Conservation (phyloP, 2,113 vertebrate species). For the Chrysemys picta region DNA sequence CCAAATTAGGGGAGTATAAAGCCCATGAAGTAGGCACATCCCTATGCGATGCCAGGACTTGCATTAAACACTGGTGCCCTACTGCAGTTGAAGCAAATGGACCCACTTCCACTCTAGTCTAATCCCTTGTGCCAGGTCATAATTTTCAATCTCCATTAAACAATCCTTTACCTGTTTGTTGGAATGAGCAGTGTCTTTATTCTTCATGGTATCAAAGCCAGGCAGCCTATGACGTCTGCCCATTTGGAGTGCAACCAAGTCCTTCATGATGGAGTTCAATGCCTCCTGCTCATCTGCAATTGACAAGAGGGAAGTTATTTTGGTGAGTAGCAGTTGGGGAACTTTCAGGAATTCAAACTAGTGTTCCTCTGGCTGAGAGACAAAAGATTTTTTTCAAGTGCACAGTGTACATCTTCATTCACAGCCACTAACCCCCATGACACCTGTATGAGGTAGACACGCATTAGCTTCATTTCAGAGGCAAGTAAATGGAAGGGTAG, state of each 20-base stretch:
- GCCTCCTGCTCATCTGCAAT: slow-evolving; percentile 93
- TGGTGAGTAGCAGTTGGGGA: not conserved
- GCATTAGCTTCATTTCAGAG: not conserved
- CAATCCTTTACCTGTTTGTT: slow-evolving; percentile 85
- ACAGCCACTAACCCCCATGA: not conserved
- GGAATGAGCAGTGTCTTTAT: slow-evolving; percentile 79
- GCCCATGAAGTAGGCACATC: not conserved
- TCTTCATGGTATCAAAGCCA: slow-evolving; percentile 87
- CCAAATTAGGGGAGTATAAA: not conserved
- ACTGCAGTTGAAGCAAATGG: not conserved
- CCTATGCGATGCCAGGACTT: not conserved
- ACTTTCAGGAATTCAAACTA: not conserved
- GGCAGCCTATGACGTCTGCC: slow-evolving; percentile 86
- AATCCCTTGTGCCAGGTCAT: rapidly evolving
- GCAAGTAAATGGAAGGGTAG: not conserved
- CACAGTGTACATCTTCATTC: not conserved
- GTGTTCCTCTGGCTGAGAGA: not conserved
- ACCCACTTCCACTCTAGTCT: not conserved
- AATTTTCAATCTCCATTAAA: rapidly evolving
- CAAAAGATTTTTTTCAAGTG: not conserved
- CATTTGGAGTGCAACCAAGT: slow-evolving; percentile 97
- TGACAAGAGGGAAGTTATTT: slow-evolving; percentile 35
- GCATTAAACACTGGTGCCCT: not conserved
- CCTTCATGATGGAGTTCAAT: slow-evolving; percentile 99
- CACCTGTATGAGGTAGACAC: not conserved